phyloP scores from a whole-genome alignment of 2,797 vertebrate genomes.

The Scyliorhinus canicula region DNA sequence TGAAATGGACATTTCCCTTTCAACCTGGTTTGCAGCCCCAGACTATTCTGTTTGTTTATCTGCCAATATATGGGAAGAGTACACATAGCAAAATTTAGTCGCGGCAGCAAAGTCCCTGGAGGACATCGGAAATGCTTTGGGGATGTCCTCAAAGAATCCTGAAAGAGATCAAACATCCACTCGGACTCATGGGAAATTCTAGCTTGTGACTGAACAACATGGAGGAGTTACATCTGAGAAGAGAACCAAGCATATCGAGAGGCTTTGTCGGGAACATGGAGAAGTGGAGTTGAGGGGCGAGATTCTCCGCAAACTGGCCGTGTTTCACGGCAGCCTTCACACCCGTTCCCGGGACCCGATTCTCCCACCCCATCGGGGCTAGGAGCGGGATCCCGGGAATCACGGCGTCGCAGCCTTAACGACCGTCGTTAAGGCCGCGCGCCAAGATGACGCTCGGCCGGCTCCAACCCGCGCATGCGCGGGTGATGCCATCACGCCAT shows the following conservation, averaged over 20 bases:
- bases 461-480: no score
- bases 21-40: background rate
- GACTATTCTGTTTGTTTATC: background rate
- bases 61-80: background rate
- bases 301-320: no score
- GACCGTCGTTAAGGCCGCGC: no score
- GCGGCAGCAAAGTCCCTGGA: background rate
- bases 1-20: background rate
- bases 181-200: background rate
- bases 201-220: background rate
- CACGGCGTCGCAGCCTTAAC: no score
- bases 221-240: background rate
- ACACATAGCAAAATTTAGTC: background rate
- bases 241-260: background rate
- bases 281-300: no score
- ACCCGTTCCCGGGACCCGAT: no score
- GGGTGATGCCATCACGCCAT: no score
- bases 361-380: no score
- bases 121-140: background rate
- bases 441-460: no score
- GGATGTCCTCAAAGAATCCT: background rate
- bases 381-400: no score
- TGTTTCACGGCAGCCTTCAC: no score
- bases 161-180: background rate
- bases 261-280: background rate